These are phyloP conservation scores for Erebia palarica DNA, from an alignment of 2,888 invertebrate genomes.

Conservation along the genomic window DNA sequence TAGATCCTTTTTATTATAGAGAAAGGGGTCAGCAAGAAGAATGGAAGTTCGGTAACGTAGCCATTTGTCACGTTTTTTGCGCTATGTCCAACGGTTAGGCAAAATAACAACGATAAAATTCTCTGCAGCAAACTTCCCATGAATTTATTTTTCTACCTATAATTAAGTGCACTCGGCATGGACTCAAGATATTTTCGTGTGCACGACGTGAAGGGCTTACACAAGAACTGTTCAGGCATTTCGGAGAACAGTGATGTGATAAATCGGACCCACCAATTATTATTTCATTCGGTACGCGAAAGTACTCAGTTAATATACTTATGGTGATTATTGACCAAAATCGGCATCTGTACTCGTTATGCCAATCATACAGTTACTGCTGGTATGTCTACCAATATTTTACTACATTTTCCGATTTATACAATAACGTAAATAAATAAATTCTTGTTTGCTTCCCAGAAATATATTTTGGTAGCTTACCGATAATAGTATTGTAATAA, in stretches of 20 bases:
- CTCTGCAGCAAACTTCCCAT: slow-evolving; percentile 67
- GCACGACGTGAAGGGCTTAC: slow-evolving; percentile 78
- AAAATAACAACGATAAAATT: slow-evolving; percentile 66
- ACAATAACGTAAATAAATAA: background rate
- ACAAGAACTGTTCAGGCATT: slow-evolving; percentile 77
- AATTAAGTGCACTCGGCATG: slow-evolving; percentile 75
- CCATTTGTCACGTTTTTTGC: slow-evolving; percentile 69
- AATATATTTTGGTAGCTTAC: too few relatives aligned
- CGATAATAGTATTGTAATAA: too few relatives aligned
- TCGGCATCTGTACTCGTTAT: slow-evolving; percentile 75
- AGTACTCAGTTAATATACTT: slow-evolving; percentile 71
- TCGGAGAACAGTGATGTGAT: slow-evolving; percentile 79
- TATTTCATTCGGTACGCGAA: slow-evolving; percentile 78
- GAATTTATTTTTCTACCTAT: slow-evolving; percentile 76
- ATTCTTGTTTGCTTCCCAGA: background rate
- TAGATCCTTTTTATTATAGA: slow-evolving; percentile 59
- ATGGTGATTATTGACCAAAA: slow-evolving; percentile 79
- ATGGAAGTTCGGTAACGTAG: slow-evolving; percentile 53
- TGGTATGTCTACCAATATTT: slow-evolving; percentile 34
- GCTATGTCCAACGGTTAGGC: slow-evolving; percentile 61
- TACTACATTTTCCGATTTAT: slow-evolving; percentile 21
- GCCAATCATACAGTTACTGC: slow-evolving; percentile 65
- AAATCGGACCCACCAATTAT: slow-evolving; percentile 81
- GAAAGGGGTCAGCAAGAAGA: slow-evolving; percentile 63
- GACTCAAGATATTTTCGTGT: slow-evolving; percentile 77